Evolutionary conservation across 92 coral and sea anemone species (phyloP), one percentile per base, ranked within the genome.

Genomic region (Parazoanthus atlanticus): DNA sequence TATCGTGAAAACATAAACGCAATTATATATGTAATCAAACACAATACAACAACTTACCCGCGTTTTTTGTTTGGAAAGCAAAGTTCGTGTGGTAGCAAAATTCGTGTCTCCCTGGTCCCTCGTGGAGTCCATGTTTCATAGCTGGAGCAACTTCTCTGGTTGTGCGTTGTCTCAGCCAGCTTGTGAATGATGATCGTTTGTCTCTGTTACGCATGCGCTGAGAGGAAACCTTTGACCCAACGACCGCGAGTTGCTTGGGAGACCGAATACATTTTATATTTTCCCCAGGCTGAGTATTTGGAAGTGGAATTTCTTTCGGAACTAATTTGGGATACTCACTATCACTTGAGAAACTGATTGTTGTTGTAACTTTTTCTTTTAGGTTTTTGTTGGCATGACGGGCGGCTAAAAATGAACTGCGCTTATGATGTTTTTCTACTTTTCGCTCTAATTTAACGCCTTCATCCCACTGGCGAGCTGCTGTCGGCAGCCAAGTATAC

Each of bases 41-140:
- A 52, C 58, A 1, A 43, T 1, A 12, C 12, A 46, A 56, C 78
- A 67, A 70, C 87, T 15, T 49, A 71, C 87, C 87, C 13, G 76
- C 87, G 36, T 71, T 70, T 49, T 71, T 84, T 28, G 87, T 70
- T 84, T 84, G 78, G 49, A 84, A 17, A 15, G 87, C 64, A 84
- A 84, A 70, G 40, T 84, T 84, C 87, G 26, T 70, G 66, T 84
- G 87, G 26, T 84, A 70, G 30, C 87, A 84, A 72, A 40, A 84
- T 34, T 84, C 78, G 66, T 84, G 87, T 70, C 87, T 84, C 17
- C 64, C 78, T 9, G 74, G 77, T 8, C n/a, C 69, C 66, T 69
- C 15, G 26, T 41, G 65, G 19, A 0, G 1, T 84, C 74, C 74
- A 69, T 29, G 13, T 29, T 71, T 70, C 31, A 23, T 49, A 2